Evolutionary conservation across 2,888 invertebrate species (phyloP), one percentile per base, ranked within the genome.

Genomic region (Drosophila niveifrons): DNA sequence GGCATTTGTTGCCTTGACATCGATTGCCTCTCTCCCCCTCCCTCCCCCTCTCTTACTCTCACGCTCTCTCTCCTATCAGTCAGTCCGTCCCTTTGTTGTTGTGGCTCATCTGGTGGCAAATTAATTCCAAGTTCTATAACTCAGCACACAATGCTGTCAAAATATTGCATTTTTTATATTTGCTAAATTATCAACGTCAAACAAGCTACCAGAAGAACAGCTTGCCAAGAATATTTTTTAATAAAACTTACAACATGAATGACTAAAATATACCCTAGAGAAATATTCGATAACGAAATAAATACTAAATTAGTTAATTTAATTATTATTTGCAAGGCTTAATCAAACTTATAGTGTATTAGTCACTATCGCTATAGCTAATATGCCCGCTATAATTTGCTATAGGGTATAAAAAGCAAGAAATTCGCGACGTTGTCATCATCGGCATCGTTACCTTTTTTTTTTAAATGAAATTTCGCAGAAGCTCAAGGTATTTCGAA

Each of bases 101-200:
- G 18, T 48, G 63, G 75, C 55, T 79, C 80, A 79, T 50, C 80
- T 70, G 76, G 47, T 52, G 63, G 64, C 82, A 88, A 85, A 85
- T 85, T 77, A 82, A 88, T 82, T 77, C 72, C 44, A 53, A 70
- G 59, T 86, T 89, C 79, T 83, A 88, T 73, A 86, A 82, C 77
- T 75, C 90, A 73, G 70, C 79, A 74, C 73, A 83, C 69, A 78
- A 62, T 47, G 75, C 86, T 87, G 86, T 87, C 86, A 87, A 87
- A 87, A 87, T 87, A 87, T 87, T 87, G 90, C 80, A 75, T 56
- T 66, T 39, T 52, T 73, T 58, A 46, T 18, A 76, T 51, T 65
- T 72, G 80, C 75, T 66, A 88, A 84, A 80, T 84, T 85, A 82
- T 82, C 81, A 78, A 78, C 72, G 78, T 73, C 89, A 84, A 78